These are phyloP conservation scores for Apotomis turbidana DNA, from an alignment of 2,888 invertebrate genomes.

Conservation along the genomic window DNA sequence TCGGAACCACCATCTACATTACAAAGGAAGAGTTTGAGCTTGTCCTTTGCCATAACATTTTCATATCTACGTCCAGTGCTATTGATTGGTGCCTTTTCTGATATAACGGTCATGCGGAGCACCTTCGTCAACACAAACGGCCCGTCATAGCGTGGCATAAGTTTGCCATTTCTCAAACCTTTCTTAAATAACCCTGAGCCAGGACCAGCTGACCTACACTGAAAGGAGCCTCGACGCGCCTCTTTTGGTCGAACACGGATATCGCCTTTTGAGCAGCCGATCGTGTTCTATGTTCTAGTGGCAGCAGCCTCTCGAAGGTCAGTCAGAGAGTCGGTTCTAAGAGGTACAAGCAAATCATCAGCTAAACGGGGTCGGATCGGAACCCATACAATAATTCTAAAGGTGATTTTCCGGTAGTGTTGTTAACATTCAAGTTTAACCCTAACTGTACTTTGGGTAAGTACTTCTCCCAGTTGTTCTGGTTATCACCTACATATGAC, in stretches of 20 bases:
- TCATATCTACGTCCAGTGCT: not conserved
- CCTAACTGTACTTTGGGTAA: slow-evolving; percentile 14
- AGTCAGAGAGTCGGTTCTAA: not conserved
- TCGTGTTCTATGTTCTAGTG: not conserved
- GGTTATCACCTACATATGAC: slow-evolving; percentile 23
- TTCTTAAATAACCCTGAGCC: slow-evolving; percentile 13
- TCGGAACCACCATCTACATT: not conserved
- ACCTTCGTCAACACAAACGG: slow-evolving; percentile 16
- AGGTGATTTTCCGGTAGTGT: not conserved
- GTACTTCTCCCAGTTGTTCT: slow-evolving; percentile 19
- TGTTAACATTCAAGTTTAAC: not conserved
- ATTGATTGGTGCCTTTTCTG: not conserved
- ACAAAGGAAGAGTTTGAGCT: not conserved
- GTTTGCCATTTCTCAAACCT: slow-evolving; percentile 13
- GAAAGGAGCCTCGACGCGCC: not conserved
- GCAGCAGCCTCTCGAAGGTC: not conserved
- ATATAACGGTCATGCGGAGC: slow-evolving; percentile 20
- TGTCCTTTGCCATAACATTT: not conserved
- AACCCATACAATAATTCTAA: slow-evolving; percentile 3
- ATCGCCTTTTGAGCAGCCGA: not conserved
- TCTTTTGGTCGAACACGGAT: not conserved
- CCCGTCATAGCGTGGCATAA: slow-evolving; percentile 20
- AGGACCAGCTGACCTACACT: slow-evolving; percentile 8
- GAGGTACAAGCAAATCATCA: not conserved
- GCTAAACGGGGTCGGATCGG: not conserved